A percentile compares a stretch with the other conserved stretches of the same genome.
phyloP scores from a whole-genome alignment of 2,888 invertebrate genomes.

The Strigamia transsilvanica region DNA sequence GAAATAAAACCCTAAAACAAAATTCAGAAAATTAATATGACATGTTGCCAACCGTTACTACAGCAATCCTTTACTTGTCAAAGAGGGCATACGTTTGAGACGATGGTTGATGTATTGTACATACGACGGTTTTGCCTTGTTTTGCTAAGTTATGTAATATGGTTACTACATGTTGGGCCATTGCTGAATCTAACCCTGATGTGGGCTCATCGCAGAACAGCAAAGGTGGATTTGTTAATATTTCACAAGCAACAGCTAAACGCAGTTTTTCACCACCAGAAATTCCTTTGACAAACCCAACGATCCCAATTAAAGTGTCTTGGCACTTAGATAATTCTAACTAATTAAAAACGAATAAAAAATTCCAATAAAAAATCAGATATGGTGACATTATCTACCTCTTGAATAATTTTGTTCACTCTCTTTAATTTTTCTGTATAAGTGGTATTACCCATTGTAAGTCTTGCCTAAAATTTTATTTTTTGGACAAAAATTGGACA shows the following conservation, averaged over 20 bases:
- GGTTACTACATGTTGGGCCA: conserved; percentile 92
- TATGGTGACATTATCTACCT: conserved; percentile 66
- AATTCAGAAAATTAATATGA: background rate
- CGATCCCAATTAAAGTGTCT: conserved; percentile 87
- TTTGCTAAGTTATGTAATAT: conserved; percentile 68
- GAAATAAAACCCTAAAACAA: conserved; percentile 72
- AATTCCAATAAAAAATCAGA: background rate
- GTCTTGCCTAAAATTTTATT: conserved; percentile 74
- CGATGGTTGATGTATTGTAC: conserved; percentile 95
- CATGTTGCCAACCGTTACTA: background rate
- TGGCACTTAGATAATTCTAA: conserved; percentile 87
- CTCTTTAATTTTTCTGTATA: conserved; percentile 77
- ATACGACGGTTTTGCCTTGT: conserved; percentile 85
- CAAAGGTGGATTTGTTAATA: conserved; percentile 90
- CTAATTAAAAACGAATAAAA: conserved; percentile 64
- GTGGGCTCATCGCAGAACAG: conserved; percentile 98
- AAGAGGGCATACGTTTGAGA: conserved; percentile 89
- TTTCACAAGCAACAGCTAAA: conserved; percentile 95
- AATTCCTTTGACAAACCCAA: conserved; percentile 87
- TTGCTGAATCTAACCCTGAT: conserved; percentile 94
- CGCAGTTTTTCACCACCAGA: conserved; percentile 97
- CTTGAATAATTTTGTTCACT: conserved; percentile 84
- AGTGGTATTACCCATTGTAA: conserved; percentile 83
- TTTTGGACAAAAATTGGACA: conserved; percentile 67
- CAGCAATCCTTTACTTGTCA: conserved; percentile 69